Evolutionary conservation across 2,113 vertebrate species (phyloP).

Genomic region (Porphyrio hochstetteri): DNA sequence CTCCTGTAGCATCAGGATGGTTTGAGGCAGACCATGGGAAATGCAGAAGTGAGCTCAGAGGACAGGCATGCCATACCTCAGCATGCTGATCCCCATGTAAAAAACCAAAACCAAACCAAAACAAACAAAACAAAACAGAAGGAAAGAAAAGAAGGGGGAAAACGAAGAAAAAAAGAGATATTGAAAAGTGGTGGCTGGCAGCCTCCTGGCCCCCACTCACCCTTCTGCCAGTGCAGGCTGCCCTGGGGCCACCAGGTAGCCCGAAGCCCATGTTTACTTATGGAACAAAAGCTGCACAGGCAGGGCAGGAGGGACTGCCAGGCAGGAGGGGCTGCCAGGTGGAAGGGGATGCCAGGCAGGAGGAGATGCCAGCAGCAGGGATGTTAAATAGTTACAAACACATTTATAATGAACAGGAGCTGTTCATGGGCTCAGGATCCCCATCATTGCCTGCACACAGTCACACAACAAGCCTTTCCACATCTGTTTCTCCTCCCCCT

Average conservation of each 20-base stretch:
- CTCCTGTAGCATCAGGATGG: accelerated
- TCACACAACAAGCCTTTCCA: background rate
- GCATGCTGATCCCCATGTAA: background rate
- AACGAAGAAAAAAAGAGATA: too few relatives aligned
- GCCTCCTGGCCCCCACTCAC: accelerated
- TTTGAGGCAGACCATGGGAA: background rate
- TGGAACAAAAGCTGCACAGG: background rate
- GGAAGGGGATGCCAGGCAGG: too few relatives aligned
- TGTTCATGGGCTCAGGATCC: background rate
- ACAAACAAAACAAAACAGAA: too few relatives aligned
- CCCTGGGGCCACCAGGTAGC: accelerated
- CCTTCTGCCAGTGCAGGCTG: background rate
- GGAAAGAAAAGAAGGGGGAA: too few relatives aligned
- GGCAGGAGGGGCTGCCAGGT: background rate
- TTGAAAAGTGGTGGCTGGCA: background rate
- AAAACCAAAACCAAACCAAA: too few relatives aligned
- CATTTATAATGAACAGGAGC: accelerated
- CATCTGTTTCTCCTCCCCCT: background rate
- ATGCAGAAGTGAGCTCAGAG: background rate
- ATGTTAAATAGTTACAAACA: background rate
- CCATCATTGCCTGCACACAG: accelerated
- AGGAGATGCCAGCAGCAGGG: background rate
- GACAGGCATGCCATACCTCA: accelerated
- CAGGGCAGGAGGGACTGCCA: accelerated
- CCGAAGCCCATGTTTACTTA: accelerated